Conservation (phyloP, 2,888 invertebrate species). For the Nudaria mundana region DNA sequence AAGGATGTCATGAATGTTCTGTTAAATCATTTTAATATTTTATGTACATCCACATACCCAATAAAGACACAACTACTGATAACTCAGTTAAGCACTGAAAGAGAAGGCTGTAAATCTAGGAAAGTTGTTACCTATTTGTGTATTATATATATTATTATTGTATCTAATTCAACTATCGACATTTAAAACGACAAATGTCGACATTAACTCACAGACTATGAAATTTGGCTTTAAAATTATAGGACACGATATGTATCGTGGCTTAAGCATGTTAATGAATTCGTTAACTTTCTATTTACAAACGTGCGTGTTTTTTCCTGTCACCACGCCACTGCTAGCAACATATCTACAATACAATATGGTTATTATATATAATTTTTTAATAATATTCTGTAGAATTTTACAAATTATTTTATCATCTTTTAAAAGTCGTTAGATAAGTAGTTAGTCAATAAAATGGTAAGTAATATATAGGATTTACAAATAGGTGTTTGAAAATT, state of each 20-base stretch:
- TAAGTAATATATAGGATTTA: constrained; percentile 57
- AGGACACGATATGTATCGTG: constrained; percentile 64
- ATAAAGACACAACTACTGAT: constrained; percentile 11
- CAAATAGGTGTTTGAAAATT: constrained; percentile 53
- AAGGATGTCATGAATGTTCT: background rate
- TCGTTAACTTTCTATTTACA: constrained; percentile 71
- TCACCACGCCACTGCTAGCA: constrained; percentile 62
- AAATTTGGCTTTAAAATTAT: constrained; percentile 81
- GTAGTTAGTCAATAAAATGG: constrained; percentile 58
- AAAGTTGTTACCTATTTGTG: constrained; percentile 76
- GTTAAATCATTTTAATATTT: background rate
- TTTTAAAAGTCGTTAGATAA: constrained; percentile 56
- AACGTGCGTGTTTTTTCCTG: constrained; percentile 42
- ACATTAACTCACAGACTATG: constrained; percentile 80
- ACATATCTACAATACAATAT: constrained; percentile 56
- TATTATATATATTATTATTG: constrained; percentile 58
- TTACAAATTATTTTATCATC: constrained; percentile 73
- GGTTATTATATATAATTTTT: constrained; percentile 73
- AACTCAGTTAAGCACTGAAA: constrained; percentile 41
- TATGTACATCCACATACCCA: background rate
- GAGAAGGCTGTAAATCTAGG: constrained; percentile 70
- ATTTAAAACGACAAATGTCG: constrained; percentile 71
- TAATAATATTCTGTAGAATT: constrained; percentile 75
- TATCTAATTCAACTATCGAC: constrained; percentile 70
- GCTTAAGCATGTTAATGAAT: constrained; percentile 76